Percentiles rank a stretch among this genome's conserved stretches.
Evolutionary conservation across 2,888 invertebrate species (phyloP).

Genomic region (Nephrotoma guestfalica): DNA sequence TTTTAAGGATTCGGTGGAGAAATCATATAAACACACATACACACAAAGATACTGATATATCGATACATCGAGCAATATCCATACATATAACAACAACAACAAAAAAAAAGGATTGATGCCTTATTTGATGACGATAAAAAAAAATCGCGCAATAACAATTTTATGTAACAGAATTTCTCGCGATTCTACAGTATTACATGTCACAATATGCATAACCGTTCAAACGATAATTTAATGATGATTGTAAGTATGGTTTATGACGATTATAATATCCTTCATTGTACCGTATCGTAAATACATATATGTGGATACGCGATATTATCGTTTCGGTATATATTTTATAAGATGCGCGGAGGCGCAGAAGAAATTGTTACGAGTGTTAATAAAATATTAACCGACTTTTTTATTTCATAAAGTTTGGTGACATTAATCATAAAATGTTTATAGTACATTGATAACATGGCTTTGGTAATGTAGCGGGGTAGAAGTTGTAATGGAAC

Average conservation of each 20-base stretch:
- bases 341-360: background rate
- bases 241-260: background rate
- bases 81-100: background rate
- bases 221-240: background rate
- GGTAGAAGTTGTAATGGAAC: background rate
- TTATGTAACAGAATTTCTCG: background rate
- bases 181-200: background rate
- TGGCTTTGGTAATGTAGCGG: background rate
- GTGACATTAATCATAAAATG: background rate
- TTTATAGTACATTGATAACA: background rate
- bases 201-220: background rate
- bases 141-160: background rate
- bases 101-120: background rate
- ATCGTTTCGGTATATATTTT: background rate
- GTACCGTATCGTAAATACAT: background rate
- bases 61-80: background rate
- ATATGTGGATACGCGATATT: background rate
- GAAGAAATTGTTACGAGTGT: background rate
- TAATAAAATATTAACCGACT: background rate
- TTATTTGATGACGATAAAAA: background rate
- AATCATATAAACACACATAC: background rate
- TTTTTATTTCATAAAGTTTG: background rate
- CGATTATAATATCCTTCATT: background rate
- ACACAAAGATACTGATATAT: background rate
- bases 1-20: background rate